Percentiles rank a stretch among this genome's conserved stretches.
phyloP scores from a whole-genome alignment of 2,797 vertebrate species.

The Gadopsis bispinosus region DNA sequence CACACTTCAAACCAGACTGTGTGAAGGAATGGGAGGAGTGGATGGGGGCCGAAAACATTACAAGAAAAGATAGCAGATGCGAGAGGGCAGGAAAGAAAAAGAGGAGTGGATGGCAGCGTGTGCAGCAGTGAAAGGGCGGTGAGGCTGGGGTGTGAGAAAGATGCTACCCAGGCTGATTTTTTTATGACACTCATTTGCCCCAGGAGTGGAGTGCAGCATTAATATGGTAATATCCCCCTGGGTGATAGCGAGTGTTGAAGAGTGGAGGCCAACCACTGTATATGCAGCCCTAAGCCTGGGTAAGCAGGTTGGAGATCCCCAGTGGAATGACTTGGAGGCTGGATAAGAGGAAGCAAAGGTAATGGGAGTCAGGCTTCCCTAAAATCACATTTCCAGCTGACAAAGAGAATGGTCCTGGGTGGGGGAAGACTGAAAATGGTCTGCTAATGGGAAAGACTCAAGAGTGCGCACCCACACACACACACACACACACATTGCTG shows the following conservation, averaged over 20 bases:
- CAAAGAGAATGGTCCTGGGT: conserved; percentile 56
- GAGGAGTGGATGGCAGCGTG: conserved; percentile 26
- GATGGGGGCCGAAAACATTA: conserved; percentile 40
- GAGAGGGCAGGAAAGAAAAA: conserved; percentile 27
- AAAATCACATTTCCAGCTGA: conserved; percentile 77
- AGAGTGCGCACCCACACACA: conserved; percentile 14
- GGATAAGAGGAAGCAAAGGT: conserved; percentile 63
- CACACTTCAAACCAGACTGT: conserved; percentile 79
- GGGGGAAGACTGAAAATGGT: conserved; percentile 44
- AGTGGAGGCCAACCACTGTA: conserved; percentile 77
- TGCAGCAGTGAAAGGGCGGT: conserved; percentile 15
- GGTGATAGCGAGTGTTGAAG: conserved; percentile 64
- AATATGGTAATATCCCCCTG: conserved; percentile 81
- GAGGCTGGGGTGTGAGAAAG: conserved; percentile 49
- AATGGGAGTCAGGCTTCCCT: conserved; percentile 74
- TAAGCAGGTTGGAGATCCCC: conserved; percentile 69
- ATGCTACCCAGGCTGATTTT: conserved; percentile 55
- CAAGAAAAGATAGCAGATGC: conserved; percentile 60
- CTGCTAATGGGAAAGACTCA: conserved; percentile 56
- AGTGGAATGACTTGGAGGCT: conserved; percentile 60
- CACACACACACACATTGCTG: conserved; percentile 11
- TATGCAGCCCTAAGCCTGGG: conserved; percentile 61
- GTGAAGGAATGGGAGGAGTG: conserved; percentile 69
- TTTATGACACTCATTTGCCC: conserved; percentile 75
- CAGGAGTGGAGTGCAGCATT: conserved; percentile 74